Evolutionary conservation across 2,113 vertebrate species (phyloP), one percentile per base, ranked within the genome.

Genomic region (Etheostoma spectabile): DNA sequence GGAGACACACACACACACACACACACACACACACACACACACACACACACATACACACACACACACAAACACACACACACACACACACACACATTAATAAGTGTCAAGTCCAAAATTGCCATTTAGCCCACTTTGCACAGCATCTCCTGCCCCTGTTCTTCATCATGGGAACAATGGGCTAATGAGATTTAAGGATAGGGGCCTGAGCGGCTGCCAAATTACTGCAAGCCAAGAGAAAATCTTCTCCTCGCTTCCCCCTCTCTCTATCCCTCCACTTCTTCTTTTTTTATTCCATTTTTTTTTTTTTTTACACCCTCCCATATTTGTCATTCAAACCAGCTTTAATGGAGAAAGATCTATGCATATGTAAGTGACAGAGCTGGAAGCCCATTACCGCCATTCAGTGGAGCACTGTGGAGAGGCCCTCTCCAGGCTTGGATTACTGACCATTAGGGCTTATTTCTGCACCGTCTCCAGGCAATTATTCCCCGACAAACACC

Each of bases 91-190:
- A 71, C 24, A 65, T 38, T 27, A 79, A 88, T 86, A 79, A 77
- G 73, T 45, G 52, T 57, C 66, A 65, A 72, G 84, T 83, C 82
- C 77, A 92, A 68, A 91, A 10, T 89, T 77, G 86, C 82, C 75
- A 86, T 82, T 79, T 19, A 86, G 69, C 66, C 85, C 84, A 94
- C 93, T 96, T 96, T 95, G 80, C 94, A 94, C 93, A 71, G 82
- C 86, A 77, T 86, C 78, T 80, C 81, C 65, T 89, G 93, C 92
- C 84, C 83, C 85, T 61, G 38, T 67, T 61, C 72, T 83, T 87
- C 87, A 92, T 94, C 96, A 96, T 93, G 83, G 15, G 81, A 92
- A 96, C 96, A 96, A 97, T 95, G 83, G 86, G 87, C 91, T 93
- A 92, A 93, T 94, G 91, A 93, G 89, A 93, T 93, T 93, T 91